phyloP scores from a whole-genome alignment of 2,113 vertebrate species.

The Microcebus jonahi region DNA sequence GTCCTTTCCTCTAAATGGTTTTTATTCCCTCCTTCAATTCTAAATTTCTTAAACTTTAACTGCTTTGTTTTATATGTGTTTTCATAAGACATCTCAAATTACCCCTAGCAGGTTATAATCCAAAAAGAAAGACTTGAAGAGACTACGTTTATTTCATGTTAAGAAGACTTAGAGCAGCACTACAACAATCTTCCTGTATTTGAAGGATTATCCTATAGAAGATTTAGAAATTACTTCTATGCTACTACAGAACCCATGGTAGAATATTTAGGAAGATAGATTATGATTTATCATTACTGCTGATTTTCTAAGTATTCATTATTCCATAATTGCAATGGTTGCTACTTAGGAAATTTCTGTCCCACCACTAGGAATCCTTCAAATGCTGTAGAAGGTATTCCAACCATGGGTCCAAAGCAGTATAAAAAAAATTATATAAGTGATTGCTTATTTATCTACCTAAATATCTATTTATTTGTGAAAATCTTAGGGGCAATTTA shows the following conservation, averaged over 20 bases:
- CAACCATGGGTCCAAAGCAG: neutral
- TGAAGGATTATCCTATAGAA: neutral
- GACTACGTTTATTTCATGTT: neutral
- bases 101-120: neutral
- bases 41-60: neutral
- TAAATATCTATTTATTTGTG: neutral
- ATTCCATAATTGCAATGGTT: neutral
- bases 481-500: neutral
- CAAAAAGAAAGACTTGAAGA: neutral
- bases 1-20: neutral
- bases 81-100: neutral
- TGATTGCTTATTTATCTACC: neutral
- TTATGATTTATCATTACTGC: neutral
- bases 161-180: neutral
- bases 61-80: neutral
- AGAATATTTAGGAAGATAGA: neutral
- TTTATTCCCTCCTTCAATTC: neutral
- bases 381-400: neutral
- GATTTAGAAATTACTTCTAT: conserved; percentile 1
- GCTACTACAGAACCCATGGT: neutral
- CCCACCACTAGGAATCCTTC: neutral
- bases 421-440: neutral
- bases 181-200: neutral
- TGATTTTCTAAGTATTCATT: neutral
- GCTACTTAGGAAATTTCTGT: neutral